Evolutionary conservation across 2,113 vertebrate species (phyloP).

Genomic region (Sterna hirundo): DNA sequence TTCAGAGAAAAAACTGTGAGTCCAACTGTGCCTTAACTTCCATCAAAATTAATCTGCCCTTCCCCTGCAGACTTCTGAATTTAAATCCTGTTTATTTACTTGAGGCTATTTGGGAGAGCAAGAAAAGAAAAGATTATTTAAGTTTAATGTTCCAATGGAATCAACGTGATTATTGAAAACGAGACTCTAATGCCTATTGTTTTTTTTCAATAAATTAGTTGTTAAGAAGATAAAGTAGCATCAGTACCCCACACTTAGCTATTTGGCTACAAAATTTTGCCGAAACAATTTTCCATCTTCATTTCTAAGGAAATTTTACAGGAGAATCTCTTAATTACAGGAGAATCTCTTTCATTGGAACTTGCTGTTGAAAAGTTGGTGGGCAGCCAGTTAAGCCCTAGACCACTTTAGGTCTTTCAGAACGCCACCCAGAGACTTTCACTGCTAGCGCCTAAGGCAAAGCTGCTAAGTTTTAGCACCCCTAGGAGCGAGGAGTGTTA

Average conservation of each 20-base stretch:
- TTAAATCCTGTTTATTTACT: slow-evolving; percentile 33
- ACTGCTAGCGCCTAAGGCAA: background rate
- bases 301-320: background rate
- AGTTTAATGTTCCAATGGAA: background rate
- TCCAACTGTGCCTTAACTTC: background rate
- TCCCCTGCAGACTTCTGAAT: background rate
- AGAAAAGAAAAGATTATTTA: background rate
- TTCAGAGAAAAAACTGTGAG: slow-evolving; percentile 1
- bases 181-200: background rate
- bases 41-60: background rate
- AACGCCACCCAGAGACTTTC: background rate
- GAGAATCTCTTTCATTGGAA: background rate
- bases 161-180: background rate
- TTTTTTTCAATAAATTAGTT: background rate
- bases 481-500: background rate
- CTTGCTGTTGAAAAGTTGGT: background rate
- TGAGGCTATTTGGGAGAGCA: background rate
- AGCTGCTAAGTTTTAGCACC: background rate
- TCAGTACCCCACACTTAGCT: background rate
- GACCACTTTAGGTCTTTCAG: background rate
- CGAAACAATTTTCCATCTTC: background rate
- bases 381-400: background rate
- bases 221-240: background rate
- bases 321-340: background rate
- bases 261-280: background rate